These are phyloP conservation scores for Limnephilus auricula DNA, from an alignment of 2,888 invertebrate species.

Conservation along the genomic window DNA sequence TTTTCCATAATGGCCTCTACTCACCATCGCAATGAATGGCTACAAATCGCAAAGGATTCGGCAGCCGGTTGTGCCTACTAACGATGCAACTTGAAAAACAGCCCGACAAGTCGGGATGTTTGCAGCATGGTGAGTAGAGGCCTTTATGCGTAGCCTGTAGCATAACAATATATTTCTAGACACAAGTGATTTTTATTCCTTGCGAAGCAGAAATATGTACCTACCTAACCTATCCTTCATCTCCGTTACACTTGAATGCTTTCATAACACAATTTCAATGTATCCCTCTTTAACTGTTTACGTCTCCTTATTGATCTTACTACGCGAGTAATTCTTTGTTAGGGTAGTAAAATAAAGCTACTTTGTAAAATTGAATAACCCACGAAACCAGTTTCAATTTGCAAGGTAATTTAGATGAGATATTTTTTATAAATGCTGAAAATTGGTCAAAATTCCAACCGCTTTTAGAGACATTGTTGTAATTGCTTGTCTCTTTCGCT, in stretches of 20 bases:
- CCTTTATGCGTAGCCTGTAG: too few relatives aligned
- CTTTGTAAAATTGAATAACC: background rate
- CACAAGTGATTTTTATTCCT: background rate
- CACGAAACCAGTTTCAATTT: background rate
- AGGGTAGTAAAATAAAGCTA: background rate
- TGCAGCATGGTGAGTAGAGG: too few relatives aligned
- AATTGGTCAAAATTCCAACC: background rate
- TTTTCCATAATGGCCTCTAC: background rate
- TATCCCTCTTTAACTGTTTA: background rate
- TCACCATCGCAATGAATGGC: too few relatives aligned
- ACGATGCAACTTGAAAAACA: too few relatives aligned
- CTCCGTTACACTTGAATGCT: background rate
- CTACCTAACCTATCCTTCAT: background rate
- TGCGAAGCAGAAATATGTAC: background rate
- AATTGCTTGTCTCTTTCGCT: constrained; percentile 4
- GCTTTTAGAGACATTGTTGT: background rate
- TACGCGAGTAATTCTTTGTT: background rate
- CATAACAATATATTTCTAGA: background rate
- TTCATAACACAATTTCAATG: background rate
- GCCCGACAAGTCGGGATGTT: too few relatives aligned
- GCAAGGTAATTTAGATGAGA: background rate
- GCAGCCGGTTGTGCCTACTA: too few relatives aligned
- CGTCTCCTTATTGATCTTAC: background rate
- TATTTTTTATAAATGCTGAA: background rate
- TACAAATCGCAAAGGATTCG: too few relatives aligned